Evolutionary conservation across 2,888 invertebrate species (phyloP), one percentile per base, ranked within the genome.

Genomic region (Stenodema calcarata): DNA sequence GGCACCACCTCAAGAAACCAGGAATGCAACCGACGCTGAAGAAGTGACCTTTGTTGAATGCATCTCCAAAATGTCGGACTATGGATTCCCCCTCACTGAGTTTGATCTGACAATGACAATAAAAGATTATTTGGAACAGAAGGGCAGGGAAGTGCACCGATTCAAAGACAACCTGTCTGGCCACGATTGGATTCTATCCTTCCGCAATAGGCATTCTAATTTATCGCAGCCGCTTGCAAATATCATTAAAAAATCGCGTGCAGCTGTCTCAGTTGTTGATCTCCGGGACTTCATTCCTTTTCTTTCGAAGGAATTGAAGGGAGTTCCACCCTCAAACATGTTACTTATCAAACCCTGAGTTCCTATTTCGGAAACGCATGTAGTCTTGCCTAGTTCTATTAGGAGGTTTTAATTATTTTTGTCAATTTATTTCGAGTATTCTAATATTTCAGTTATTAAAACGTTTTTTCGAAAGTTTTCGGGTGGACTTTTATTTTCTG

Each of bases 141-240:
- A 76, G 83, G 87, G 87, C 2, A 81, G 80, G 23, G 28, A 28
- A 41, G 79, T 88, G 23, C 14, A 9, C 14, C 23, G 50, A 44
- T 90, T 90, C 81, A 89, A 87, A 87, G 86, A 89, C 79, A 90
- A 90, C 87, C 28, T 89, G 6, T 89, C 90, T 30, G 90, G 90
- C 14, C 86, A 86, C 73, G 89, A 90, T 14, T 90, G 89, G 89
- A 73, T 87, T 7, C 88, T 86, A 62, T 87, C 87, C 16, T 89
- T 89, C 42, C 84, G 89, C 73, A 88, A 81, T 9, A 81, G 89
- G 70, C 87, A 89, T 83, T 30, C 42, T 16, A 30, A 35, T 70
- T 44, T 89, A 50, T 80, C 88, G 47, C 18, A 50, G 14, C 86
- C 88, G 70, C 73, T 89, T 44, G 86, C 87, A 42, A 69, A 75